phyloP scores from a whole-genome alignment of 2,797 vertebrate genomes.

The Enoplosus armatus region DNA sequence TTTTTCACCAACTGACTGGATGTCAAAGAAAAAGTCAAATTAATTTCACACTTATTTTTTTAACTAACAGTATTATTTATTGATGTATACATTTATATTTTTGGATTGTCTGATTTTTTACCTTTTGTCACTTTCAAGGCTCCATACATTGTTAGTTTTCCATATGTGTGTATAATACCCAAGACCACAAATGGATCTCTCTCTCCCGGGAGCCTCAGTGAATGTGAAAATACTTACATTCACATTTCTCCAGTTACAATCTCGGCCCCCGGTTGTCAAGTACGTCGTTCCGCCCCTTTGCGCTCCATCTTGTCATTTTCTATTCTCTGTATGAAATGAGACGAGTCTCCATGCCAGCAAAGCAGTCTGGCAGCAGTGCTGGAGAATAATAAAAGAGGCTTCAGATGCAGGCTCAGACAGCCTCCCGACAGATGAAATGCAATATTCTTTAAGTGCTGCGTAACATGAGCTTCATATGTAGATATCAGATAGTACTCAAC shows the following conservation, averaged over 20 bases:
- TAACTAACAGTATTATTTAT: not conserved
- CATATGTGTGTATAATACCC: conserved; percentile 23
- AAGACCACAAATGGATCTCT: conserved; percentile 25
- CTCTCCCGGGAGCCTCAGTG: conserved; percentile 53
- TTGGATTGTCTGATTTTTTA: not conserved
- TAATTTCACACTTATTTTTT: not conserved
- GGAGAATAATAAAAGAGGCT: conserved; percentile 76
- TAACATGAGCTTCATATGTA: conserved; percentile 83
- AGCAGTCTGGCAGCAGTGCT: conserved; percentile 70
- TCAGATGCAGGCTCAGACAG: conserved; percentile 69
- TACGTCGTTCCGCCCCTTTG: conserved; percentile 65
- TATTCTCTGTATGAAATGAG: conserved; percentile 77
- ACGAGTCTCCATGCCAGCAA: conserved; percentile 65
- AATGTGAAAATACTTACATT: conserved; percentile 74
- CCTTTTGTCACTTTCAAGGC: not conserved
- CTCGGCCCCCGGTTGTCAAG: conserved; percentile 74
- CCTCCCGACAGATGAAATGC: conserved; percentile 78
- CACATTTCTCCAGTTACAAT: conserved; percentile 82
- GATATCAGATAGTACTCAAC: conserved; percentile 83
- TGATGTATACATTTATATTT: not conserved
- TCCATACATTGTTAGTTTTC: conserved; percentile 13
- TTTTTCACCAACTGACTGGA: not conserved
- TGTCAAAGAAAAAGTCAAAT: not conserved
- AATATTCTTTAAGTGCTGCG: conserved; percentile 83
- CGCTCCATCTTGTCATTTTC: conserved; percentile 77